Percentiles rank a stretch among this genome's conserved stretches.
These are phyloP conservation scores for Poecilia gillii DNA, from an alignment of 2,797 vertebrate species.

Conservation along the genomic window DNA sequence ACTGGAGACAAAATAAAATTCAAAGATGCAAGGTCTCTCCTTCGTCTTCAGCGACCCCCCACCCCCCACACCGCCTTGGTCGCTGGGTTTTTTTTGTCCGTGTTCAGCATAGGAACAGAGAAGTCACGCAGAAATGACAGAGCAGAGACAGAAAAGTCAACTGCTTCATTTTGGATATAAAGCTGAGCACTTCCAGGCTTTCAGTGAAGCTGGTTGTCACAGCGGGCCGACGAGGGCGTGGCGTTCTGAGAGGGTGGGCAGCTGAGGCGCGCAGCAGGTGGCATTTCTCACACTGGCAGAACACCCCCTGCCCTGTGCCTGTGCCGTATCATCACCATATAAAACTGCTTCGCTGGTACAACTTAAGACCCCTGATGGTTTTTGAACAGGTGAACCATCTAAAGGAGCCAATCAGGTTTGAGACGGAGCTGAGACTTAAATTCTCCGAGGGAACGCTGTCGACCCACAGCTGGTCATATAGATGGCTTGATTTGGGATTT, in stretches of 20 bases:
- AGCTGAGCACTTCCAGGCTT: constrained; percentile 45
- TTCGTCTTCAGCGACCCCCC: constrained; percentile 34
- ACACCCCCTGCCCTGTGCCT: constrained; percentile 33
- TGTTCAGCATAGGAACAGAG: constrained; percentile 25
- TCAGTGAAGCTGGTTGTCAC: constrained; percentile 32
- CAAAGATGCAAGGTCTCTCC: constrained; percentile 59
- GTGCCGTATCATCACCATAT: constrained; percentile 66
- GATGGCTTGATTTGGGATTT: constrained; percentile 22
- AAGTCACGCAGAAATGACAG: constrained; percentile 21
- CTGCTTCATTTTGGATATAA: constrained; percentile 37
- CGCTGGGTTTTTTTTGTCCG: constrained; percentile 19
- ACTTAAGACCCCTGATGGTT: constrained; percentile 60
- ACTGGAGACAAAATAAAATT: constrained; percentile 41
- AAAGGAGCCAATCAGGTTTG: constrained; percentile 31
- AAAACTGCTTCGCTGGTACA: constrained; percentile 40
- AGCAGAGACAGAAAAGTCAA: constrained; percentile 32
- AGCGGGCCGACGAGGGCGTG: constrained; percentile 56
- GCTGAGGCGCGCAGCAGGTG: constrained; percentile 74
- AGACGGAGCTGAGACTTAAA: background rate
- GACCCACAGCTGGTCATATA: constrained; percentile 39
- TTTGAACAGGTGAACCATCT: constrained; percentile 68
- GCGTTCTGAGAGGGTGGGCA: constrained; percentile 56
- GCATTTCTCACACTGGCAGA: constrained; percentile 62
- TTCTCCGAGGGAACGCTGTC: constrained; percentile 30
- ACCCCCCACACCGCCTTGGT: constrained; percentile 16